phyloP scores from a whole-genome alignment of 1,140 invertebrate genomes.

The Aricia agestis region DNA sequence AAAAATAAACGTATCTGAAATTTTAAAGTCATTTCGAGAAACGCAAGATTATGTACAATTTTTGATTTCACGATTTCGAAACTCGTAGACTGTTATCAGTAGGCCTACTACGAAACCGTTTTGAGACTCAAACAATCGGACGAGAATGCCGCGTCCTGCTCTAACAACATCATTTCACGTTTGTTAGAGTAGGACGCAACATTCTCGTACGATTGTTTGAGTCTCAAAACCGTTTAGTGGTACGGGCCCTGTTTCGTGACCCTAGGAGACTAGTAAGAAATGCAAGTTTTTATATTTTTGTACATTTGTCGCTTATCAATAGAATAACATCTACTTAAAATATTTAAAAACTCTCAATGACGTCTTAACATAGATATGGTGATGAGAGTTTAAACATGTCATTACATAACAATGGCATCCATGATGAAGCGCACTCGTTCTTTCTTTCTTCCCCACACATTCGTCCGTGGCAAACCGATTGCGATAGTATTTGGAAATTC shows the following conservation, averaged over 20 bases:
- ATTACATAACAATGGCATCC: slow-evolving; percentile 21
- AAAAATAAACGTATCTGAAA: slow-evolving; percentile 67
- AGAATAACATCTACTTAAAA: slow-evolving; percentile 68
- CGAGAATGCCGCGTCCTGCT: too few species aligned
- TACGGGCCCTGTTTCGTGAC: too few species aligned
- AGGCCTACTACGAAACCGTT: too few species aligned
- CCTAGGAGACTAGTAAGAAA: slow-evolving; percentile 72
- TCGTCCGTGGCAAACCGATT: not conserved
- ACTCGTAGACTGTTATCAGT: slow-evolving; percentile 33
- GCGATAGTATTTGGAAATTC: not conserved
- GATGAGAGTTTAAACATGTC: slow-evolving; percentile 48
- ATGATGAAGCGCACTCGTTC: not conserved
- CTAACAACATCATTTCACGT: too few species aligned
- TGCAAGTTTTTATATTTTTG: slow-evolving; percentile 70
- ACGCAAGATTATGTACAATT: slow-evolving; percentile 41
- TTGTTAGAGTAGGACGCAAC: too few species aligned
- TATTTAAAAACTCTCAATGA: slow-evolving; percentile 56
- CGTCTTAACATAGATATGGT: slow-evolving; percentile 67
- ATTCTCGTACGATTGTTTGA: too few species aligned
- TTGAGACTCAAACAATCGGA: too few species aligned
- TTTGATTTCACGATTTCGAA: slow-evolving; percentile 24
- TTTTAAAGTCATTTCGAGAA: slow-evolving; percentile 41
- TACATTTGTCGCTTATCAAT: slow-evolving; percentile 71
- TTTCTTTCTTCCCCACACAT: slow-evolving; percentile 2
- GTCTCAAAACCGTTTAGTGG: too few species aligned